phyloP scores from a whole-genome alignment of 2,797 vertebrate species.

The Tympanoctomys barrerae region DNA sequence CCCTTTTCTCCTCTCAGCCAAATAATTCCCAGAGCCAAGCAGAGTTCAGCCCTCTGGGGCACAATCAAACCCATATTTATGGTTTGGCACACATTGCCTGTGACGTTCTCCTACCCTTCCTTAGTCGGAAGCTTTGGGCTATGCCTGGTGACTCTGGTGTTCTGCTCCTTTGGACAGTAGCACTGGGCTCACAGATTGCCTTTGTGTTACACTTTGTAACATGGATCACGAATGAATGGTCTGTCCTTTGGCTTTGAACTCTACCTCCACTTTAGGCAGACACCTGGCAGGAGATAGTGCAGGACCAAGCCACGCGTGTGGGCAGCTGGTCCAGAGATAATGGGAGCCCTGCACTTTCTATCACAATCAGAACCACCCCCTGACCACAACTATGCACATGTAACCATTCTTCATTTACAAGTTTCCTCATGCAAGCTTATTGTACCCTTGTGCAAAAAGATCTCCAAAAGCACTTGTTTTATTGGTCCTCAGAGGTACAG shows the following conservation, averaged over 20 bases:
- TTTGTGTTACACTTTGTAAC: not conserved
- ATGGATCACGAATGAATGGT: not conserved
- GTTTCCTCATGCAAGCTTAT: not conserved
- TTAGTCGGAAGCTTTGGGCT: not conserved
- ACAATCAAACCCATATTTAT: not conserved
- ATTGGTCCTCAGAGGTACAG: not conserved
- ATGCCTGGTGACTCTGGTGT: not conserved
- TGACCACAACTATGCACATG: not conserved
- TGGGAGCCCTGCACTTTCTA: not conserved
- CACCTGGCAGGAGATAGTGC: accelerated
- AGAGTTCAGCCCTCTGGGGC: accelerated
- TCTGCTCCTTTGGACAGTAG: not conserved
- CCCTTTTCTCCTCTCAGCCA: not conserved
- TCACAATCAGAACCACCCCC: not conserved
- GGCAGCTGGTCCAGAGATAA: accelerated
- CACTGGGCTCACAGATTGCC: not conserved
- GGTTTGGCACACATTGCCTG: not conserved
- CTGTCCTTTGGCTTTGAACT: not conserved
- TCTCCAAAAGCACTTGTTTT: not conserved
- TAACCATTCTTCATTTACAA: not conserved
- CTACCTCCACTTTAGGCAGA: not conserved
- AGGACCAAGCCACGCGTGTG: no score
- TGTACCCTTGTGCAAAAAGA: not conserved
- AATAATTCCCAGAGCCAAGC: not conserved
- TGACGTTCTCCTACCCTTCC: not conserved